Conservation (phyloP, 2,797 vertebrate species). For the Okamejei kenojei region DNA sequence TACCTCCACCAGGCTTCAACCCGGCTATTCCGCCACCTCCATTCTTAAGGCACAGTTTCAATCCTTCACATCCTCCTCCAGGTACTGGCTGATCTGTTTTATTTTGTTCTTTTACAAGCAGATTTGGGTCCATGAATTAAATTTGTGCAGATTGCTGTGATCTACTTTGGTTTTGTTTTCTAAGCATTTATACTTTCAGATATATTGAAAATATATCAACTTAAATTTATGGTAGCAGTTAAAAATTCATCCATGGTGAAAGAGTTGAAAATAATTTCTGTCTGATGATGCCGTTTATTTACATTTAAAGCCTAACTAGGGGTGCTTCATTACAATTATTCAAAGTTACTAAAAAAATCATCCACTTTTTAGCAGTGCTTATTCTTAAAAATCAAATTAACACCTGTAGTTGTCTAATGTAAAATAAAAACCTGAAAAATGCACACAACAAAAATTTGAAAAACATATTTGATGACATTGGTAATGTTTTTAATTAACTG, state of each 20-base stretch:
- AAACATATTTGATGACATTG: neutral
- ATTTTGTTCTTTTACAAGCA: neutral
- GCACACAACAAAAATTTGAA: neutral
- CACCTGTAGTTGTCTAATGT: neutral
- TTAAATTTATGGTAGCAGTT: neutral
- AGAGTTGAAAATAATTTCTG: too few species aligned
- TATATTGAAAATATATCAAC: neutral
- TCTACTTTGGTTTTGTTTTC: neutral
- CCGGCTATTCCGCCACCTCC: conserved; percentile 76
- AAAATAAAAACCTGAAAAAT: neutral
- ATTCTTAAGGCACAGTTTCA: conserved; percentile 85
- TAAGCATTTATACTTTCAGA: neutral
- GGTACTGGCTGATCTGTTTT: conserved; percentile 59
- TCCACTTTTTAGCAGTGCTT: neutral
- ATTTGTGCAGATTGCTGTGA: neutral
- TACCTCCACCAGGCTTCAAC: conserved; percentile 89
- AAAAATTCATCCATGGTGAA: neutral
- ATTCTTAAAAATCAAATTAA: neutral
- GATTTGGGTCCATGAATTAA: neutral
- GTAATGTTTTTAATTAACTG: neutral
- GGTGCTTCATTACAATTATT: neutral
- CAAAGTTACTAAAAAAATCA: neutral
- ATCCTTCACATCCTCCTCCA: conserved; percentile 88
- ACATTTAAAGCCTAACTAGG: neutral
- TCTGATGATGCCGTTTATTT: neutral